Evolutionary conservation across 2,113 vertebrate species (phyloP).

Genomic region (Zapornia atra): DNA sequence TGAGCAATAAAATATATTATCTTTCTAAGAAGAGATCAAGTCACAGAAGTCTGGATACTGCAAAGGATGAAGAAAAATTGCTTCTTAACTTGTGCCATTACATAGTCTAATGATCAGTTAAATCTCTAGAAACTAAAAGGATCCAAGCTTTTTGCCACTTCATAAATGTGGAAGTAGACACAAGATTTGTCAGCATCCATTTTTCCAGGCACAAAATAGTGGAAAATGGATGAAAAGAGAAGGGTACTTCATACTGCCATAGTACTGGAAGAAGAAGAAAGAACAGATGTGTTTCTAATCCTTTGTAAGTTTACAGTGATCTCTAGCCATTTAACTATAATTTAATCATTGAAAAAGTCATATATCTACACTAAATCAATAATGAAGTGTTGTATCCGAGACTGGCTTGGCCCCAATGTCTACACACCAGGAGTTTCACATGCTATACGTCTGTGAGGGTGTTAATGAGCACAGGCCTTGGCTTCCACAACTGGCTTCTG

Average conservation of each 20-base stretch:
- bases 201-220: background rate
- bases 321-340: background rate
- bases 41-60: background rate
- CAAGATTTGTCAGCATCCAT: background rate
- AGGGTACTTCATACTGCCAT: background rate
- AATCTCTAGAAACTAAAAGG: background rate
- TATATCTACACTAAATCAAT: background rate
- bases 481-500: background rate
- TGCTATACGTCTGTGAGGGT: accelerated
- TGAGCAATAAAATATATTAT: background rate
- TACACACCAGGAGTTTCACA: background rate
- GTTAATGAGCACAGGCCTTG: background rate
- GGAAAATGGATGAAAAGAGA: background rate
- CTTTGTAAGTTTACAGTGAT: background rate
- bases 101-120: background rate
- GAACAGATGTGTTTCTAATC: background rate
- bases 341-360: background rate
- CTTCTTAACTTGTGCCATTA: background rate
- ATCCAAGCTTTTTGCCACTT: background rate
- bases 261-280: background rate
- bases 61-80: background rate
- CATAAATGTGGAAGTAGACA: background rate
- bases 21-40: background rate
- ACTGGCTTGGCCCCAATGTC: accelerated
- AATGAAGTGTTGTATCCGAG: background rate